A percentile compares a stretch with the other conserved stretches of the same genome.
Conservation (phyloP, 2,797 vertebrate species). For the Cuculus canorus region DNA sequence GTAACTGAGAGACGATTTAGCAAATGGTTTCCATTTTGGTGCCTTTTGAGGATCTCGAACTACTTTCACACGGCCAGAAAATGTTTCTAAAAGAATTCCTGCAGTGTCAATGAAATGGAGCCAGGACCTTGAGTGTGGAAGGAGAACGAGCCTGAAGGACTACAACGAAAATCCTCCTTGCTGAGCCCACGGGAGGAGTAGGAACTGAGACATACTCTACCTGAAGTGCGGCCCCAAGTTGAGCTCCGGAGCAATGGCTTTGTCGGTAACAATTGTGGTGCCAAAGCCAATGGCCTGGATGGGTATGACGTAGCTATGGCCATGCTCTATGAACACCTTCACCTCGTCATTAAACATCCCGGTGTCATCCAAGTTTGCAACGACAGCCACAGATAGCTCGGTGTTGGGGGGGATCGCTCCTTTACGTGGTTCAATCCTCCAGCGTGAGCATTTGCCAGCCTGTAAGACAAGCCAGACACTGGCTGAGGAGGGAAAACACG, state of each 20-base stretch:
- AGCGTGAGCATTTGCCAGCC: slow-evolving; percentile 75
- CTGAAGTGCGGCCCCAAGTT: slow-evolving; percentile 86
- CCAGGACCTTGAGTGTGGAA: background rate
- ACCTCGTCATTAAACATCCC: slow-evolving; percentile 80
- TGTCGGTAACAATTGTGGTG: slow-evolving; percentile 86
- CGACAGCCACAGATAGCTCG: slow-evolving; percentile 78
- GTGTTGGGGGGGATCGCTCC: slow-evolving; percentile 79
- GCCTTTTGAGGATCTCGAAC: too few species aligned
- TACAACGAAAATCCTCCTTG: background rate
- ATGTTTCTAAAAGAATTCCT: background rate
- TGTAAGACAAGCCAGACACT: slow-evolving; percentile 59
- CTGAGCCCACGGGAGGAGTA: background rate
- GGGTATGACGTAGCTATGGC: slow-evolving; percentile 73
- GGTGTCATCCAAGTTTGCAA: slow-evolving; percentile 83
- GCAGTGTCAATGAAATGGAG: too few species aligned
- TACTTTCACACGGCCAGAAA: background rate
- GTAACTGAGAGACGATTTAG: too few species aligned
- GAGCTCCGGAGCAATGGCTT: slow-evolving; percentile 81
- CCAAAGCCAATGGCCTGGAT: slow-evolving; percentile 84
- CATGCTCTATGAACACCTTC: slow-evolving; percentile 78
- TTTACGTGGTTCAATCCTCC: slow-evolving; percentile 81
- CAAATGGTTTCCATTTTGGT: too few species aligned
- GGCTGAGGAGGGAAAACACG: background rate
- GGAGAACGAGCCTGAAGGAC: background rate
- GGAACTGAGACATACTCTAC: slow-evolving; percentile 65